phyloP scores from a whole-genome alignment of 2,888 invertebrate genomes.

The Thalpophila matura region DNA sequence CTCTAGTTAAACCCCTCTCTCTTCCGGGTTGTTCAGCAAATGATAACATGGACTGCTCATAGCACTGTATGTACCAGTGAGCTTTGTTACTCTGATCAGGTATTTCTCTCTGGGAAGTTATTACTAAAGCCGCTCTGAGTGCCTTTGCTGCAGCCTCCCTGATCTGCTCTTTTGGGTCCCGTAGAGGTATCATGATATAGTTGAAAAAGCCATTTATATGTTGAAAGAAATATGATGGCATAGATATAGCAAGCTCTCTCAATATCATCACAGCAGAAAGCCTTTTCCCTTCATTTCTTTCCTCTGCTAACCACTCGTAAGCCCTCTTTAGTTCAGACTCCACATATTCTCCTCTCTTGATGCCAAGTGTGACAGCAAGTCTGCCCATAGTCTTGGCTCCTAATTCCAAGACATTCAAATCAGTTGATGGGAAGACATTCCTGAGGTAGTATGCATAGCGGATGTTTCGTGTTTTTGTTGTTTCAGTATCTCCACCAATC shows the following conservation, averaged over 20 bases:
- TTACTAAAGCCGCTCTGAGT: conserved; percentile 97
- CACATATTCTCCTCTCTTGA: conserved; percentile 98
- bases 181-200: conserved; percentile 96
- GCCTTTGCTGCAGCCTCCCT: conserved; percentile 98
- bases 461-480: conserved; percentile 96
- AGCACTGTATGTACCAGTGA: conserved; percentile 98
- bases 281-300: conserved; percentile 97
- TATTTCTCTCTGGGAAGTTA: conserved; percentile 98
- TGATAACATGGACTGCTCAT: conserved; percentile 95
- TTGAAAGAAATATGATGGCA: conserved; percentile 99
- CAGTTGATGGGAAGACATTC: conserved; percentile 96
- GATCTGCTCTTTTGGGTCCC: conserved; percentile 97
- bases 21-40: conserved; percentile 91
- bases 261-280: conserved; percentile 98
- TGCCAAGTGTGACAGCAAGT: conserved; percentile 96
- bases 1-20: conserved; percentile 93
- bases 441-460: conserved; percentile 98
- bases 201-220: conserved; percentile 97
- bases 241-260: conserved; percentile 97
- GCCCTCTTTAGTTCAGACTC: conserved; percentile 98
- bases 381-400: conserved; percentile 98
- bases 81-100: conserved; percentile 96
- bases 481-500: conserved; percentile 97
- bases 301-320: conserved; percentile 98
- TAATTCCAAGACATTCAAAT: conserved; percentile 97